These are phyloP conservation scores for Nycticorax nycticorax DNA, from an alignment of 2,113 vertebrate species.

Conservation along the genomic window DNA sequence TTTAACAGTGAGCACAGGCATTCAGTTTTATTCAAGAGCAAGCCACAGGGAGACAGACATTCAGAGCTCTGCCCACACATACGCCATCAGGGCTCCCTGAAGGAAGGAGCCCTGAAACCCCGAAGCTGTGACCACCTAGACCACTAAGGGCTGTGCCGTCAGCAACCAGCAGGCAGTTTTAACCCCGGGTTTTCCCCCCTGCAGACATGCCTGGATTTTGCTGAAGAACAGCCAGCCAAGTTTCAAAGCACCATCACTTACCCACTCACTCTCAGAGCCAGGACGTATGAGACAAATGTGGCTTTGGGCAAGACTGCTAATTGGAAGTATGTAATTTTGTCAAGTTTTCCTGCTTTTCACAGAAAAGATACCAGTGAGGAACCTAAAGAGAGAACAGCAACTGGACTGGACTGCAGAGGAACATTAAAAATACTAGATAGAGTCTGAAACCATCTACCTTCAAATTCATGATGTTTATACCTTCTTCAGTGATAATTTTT, in stretches of 20 bases:
- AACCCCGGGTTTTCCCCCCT: background rate
- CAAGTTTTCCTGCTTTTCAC: background rate
- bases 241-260: background rate
- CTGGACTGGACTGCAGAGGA: background rate
- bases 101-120: background rate
- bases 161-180: background rate
- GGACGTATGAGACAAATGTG: rapidly evolving
- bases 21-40: background rate
- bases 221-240: background rate
- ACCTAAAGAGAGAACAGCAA: background rate
- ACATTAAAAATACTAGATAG: background rate
- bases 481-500: background rate
- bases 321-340: background rate
- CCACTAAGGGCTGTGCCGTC: background rate
- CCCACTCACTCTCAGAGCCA: background rate
- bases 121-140: background rate
- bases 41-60: background rate
- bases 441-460: background rate
- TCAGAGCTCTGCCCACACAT: background rate
- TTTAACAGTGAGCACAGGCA: background rate
- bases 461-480: background rate
- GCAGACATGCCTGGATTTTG: background rate
- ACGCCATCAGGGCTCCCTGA: background rate
- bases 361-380: background rate
- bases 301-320: background rate